Evolutionary conservation across 2,888 invertebrate genomes (phyloP), one percentile per base, ranked within the genome.

Genomic region (Pollenia labialis): DNA sequence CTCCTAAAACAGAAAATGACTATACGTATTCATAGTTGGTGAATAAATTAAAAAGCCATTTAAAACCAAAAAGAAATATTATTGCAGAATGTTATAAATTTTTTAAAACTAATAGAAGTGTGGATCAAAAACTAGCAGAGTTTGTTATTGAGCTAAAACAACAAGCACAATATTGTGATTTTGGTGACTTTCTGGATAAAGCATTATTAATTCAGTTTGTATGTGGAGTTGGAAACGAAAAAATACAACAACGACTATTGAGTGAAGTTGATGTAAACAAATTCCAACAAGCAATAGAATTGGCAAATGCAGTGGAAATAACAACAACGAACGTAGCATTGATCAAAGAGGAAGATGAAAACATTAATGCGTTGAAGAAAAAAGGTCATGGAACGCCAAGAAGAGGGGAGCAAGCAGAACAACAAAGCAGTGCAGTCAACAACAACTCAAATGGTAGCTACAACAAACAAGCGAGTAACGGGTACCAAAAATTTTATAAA

Each of bases 351-450:
- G 52, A 69, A 66, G 66, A 48, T 9, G 62, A 16, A 44, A n/a
- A 42, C 7, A 6, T 46, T 1, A 64, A 64, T 14, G 64, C n/a
- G 11, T 12, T 76, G 52, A 54, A 14, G 9, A 64, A 64, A 76
- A 64, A 14, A 64, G n/a, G n/a, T 3, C 42, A 76, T 76, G 54
- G 76, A 52, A 76, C 64, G 18, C 14, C 75, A 75, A 75, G 18
- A 64, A 75, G 64, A 52, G 64, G 10, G 12, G 52, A 75, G 4
- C 64, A 52, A 11, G n/a, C 69, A 42, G 69, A 72, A 23, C 74
- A 75, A 2, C 64, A 23, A 76, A 76, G 52, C 75, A 75, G 52
- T 52, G 46, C 76, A 76, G 64, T 64, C 16, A 64, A 16, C n/a
- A 68, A 68, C 14, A 75, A 60, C 12, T 16, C 74, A 60, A 8